These are phyloP conservation scores for Perognathus longimembris DNA, from an alignment of 2,113 vertebrate species.

Conservation along the genomic window DNA sequence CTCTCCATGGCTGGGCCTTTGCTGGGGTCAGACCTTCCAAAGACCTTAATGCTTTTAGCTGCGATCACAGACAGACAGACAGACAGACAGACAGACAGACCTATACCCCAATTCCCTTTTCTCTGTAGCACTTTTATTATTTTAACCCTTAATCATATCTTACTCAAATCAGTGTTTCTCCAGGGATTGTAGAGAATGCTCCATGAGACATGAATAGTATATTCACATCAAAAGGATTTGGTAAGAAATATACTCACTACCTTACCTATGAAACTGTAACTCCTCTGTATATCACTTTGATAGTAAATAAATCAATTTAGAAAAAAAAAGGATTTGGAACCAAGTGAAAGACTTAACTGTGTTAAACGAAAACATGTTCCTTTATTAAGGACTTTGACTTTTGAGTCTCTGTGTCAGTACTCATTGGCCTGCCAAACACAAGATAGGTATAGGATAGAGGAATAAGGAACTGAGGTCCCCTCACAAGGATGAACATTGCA, in stretches of 20 bases:
- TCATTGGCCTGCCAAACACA: neutral
- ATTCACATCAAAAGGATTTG: neutral
- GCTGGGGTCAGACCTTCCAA: slow-evolving; percentile 16
- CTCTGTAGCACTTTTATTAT: neutral
- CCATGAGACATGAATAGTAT: neutral
- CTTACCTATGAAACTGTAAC: no score
- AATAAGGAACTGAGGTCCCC: neutral
- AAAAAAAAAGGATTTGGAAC: no score
- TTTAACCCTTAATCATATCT: slow-evolving; percentile 50
- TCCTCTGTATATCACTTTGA: no score
- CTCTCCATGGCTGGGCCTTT: slow-evolving; percentile 42
- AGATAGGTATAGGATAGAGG: no score
- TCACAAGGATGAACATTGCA: neutral
- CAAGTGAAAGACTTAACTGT: neutral
- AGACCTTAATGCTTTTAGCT: slow-evolving; percentile 12
- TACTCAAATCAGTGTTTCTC: slow-evolving; percentile 44
- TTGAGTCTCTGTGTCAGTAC: neutral
- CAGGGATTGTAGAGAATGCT: neutral
- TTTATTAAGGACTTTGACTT: neutral
- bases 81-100: slow-evolving; percentile 1
- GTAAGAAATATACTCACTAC: no score
- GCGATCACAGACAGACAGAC: neutral
- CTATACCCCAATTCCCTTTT: neutral
- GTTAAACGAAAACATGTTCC: neutral
- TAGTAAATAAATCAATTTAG: no score